A percentile compares a stretch with the other conserved stretches of the same genome.
These are phyloP conservation scores for Oenanthe oenanthe DNA, from an alignment of 2,113 vertebrate genomes.

Conservation along the genomic window DNA sequence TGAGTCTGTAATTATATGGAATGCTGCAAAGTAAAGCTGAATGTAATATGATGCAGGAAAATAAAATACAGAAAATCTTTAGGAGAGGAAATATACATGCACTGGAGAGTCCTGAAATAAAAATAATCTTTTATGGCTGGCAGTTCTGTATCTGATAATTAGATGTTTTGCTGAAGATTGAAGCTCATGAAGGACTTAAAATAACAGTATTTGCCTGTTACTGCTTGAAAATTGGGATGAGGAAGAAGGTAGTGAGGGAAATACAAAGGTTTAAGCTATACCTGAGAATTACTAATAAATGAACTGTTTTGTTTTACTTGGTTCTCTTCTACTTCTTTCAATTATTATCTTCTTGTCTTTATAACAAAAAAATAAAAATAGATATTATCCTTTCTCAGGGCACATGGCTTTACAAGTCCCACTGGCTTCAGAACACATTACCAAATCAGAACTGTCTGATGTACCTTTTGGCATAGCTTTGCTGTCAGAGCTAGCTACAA, in stretches of 20 bases:
- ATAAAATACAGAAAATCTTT: neutral
- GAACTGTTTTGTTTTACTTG: neutral
- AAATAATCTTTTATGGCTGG: neutral
- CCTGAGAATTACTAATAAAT: neutral
- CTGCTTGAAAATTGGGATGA: neutral
- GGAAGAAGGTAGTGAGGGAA: neutral
- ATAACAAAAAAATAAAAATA: rapidly evolving
- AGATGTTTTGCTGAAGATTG: neutral
- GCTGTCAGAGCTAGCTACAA: neutral
- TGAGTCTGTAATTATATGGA: neutral
- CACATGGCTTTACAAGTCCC: neutral
- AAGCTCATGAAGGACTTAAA: neutral
- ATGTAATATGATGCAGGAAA: neutral
- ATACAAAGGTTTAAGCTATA: neutral
- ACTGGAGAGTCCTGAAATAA: neutral
- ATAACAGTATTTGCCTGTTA: neutral
- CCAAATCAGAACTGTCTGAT: neutral
- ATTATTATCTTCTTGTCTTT: neutral
- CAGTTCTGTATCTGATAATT: neutral
- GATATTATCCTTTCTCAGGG: neutral
- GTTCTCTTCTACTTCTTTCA: neutral
- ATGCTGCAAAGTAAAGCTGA: neutral
- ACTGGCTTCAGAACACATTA: neutral
- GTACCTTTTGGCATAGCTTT: neutral
- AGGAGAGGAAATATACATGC: neutral